Evolutionary conservation across 2,113 vertebrate genomes (phyloP).

Genomic region (Pantherophis guttatus): DNA sequence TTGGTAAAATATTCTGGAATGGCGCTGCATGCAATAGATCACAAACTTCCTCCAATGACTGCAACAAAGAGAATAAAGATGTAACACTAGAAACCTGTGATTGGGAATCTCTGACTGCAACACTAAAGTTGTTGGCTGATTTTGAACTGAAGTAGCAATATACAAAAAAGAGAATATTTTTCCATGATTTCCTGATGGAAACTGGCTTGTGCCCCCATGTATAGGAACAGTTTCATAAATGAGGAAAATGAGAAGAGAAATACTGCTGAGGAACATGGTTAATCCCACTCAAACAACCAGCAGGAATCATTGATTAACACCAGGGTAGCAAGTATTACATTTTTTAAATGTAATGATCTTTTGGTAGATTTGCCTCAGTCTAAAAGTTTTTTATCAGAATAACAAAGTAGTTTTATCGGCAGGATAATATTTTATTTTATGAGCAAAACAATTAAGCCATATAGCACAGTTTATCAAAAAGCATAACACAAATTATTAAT

Average conservation of each 20-base stretch:
- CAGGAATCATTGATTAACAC: neutral
- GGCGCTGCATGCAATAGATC: constrained; percentile 85
- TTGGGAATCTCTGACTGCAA: neutral
- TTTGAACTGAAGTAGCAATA: neutral
- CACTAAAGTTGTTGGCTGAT: too few relatives aligned
- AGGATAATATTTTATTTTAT: neutral
- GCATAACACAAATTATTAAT: constrained; percentile 35
- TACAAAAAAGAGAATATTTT: neutral
- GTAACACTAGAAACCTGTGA: too few relatives aligned
- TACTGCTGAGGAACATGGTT: neutral
- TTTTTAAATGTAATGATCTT: neutral
- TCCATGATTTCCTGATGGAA: neutral
- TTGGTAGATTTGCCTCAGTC: neutral
- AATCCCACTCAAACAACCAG: neutral
- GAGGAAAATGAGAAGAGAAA: neutral
- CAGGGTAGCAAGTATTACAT: neutral
- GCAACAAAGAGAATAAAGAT: constrained; percentile 28
- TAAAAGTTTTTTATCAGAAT: neutral
- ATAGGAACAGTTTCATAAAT: neutral
- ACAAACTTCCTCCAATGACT: constrained; percentile 88
- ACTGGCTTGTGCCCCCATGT: too few relatives aligned
- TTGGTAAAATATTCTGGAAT: constrained; percentile 86
- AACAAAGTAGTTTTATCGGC: neutral
- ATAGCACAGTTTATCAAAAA: constrained; percentile 28
- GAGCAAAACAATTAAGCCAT: neutral